These are phyloP conservation scores for Bufo bufo DNA, from an alignment of 2,113 vertebrate genomes.

Conservation along the genomic window DNA sequence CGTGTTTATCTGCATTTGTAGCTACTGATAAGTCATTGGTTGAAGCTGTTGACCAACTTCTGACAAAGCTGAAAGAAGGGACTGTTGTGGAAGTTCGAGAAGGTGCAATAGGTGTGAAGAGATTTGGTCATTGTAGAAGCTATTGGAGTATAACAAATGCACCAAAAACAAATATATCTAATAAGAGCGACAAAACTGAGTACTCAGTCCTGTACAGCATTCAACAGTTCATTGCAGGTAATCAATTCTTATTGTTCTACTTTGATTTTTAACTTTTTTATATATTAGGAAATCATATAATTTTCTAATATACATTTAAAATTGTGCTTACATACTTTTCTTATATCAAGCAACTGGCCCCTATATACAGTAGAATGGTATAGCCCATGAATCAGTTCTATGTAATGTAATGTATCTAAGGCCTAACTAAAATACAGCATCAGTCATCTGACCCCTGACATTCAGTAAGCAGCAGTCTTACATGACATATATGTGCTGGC, in stretches of 20 bases:
- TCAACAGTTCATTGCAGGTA: slow-evolving; percentile 75
- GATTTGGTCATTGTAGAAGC: slow-evolving; percentile 60
- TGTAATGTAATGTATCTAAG: no score
- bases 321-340: no score
- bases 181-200: slow-evolving; percentile 68
- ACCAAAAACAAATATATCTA: slow-evolving; percentile 57
- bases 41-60: slow-evolving; percentile 68
- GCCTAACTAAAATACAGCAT: no score
- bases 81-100: slow-evolving; percentile 69
- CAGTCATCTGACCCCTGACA: no score
- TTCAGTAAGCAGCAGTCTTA: no score
- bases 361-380: no score
- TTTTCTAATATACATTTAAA: no score
- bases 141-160: slow-evolving; percentile 65
- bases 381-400: no score
- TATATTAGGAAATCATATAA: no score
- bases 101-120: slow-evolving; percentile 61
- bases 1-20: slow-evolving; percentile 68
- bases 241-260: not conserved
- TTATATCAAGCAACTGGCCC: no score
- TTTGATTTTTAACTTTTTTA: no score
- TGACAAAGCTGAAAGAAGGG: slow-evolving; percentile 73
- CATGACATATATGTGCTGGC: no score
- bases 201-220: slow-evolving; percentile 66
- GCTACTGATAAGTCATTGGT: slow-evolving; percentile 65